Conservation (phyloP, 2,797 vertebrate species). For the Luscinia megarhynchos region DNA sequence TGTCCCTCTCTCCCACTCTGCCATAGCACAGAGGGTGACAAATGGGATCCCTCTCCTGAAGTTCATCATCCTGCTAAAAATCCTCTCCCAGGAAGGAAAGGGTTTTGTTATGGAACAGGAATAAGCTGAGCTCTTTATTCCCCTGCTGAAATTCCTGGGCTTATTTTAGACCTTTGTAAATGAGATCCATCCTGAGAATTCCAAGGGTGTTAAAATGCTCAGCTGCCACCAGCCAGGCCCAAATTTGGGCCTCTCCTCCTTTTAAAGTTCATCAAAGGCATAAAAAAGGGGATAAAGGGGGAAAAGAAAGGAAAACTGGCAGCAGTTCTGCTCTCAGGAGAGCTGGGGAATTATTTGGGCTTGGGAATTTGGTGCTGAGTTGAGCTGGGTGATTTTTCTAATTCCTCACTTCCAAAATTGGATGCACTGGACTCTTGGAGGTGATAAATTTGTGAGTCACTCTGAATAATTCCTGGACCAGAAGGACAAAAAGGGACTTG, state of each 20-base stretch:
- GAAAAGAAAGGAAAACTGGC: background rate
- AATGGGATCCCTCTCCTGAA: background rate
- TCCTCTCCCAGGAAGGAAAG: background rate
- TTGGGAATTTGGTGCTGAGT: background rate
- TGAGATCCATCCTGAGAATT: background rate
- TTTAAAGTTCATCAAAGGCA: background rate
- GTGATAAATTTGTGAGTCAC: background rate
- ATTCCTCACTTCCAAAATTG: background rate
- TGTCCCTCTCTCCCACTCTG: background rate
- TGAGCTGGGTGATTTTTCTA: background rate
- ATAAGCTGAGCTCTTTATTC: background rate
- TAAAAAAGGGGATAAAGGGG: background rate
- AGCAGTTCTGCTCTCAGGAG: background rate
- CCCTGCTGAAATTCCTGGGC: background rate
- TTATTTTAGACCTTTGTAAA: background rate
- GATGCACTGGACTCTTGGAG: background rate
- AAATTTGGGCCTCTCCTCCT: background rate
- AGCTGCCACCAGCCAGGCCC: background rate
- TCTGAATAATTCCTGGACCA: background rate
- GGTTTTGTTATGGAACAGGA: background rate
- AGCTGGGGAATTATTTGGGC: background rate
- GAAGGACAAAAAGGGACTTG: background rate
- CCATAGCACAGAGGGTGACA: background rate
- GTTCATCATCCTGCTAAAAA: background rate
- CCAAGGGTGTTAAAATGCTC: background rate